Evolutionary conservation across 2,113 vertebrate species (phyloP), one percentile per base, ranked within the genome.

Genomic region (Martes martes): DNA sequence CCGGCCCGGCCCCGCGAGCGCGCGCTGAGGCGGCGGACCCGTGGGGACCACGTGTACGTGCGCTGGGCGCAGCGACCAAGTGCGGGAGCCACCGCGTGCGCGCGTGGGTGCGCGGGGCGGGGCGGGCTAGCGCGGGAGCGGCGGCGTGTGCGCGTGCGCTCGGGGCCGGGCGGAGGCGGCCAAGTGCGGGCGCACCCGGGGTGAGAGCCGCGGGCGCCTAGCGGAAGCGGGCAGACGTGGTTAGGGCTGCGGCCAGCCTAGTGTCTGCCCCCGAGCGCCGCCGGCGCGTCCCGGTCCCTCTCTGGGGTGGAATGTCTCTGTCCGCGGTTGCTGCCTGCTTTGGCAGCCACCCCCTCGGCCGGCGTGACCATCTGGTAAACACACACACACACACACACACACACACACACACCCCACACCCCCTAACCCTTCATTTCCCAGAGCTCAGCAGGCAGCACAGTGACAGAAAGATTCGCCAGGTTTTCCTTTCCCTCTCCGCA

Each of bases 281-380:
- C 63, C 6, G 63, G 92, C 52, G 85, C 52, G 52, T 65, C 90
- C 45, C 0, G 3, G 52, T 21, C 24, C 21, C 84, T 21, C 4
- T 65, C 61, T 42, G 5, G 31, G 82, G 87, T 2, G 2, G 36
- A n/a, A 61, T 65, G 86, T 89, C 81, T 94, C 55, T 14, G 18
- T 89, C 83, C 61, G 96, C 52, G 67, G 96, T 84, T 4, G 73
- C 63, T 8, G 39, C 96, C 33, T 1, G 90, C 42, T 63, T 81
- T 96, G 91, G 96, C 86, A 85, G 92, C 87, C 95, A 11, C 95
- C 92, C 89, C 31, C 93, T 36, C 10, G 42, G 93, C 93, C 63
- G 89, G 69, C 90, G 24, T 23, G 76, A 84, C 71, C 93, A 82
- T 93, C 89, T 78, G 78, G 89, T 96, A 79, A 97, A 18, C 13